phyloP scores from a whole-genome alignment of 2,797 vertebrate species.

The Mus minutoides region DNA sequence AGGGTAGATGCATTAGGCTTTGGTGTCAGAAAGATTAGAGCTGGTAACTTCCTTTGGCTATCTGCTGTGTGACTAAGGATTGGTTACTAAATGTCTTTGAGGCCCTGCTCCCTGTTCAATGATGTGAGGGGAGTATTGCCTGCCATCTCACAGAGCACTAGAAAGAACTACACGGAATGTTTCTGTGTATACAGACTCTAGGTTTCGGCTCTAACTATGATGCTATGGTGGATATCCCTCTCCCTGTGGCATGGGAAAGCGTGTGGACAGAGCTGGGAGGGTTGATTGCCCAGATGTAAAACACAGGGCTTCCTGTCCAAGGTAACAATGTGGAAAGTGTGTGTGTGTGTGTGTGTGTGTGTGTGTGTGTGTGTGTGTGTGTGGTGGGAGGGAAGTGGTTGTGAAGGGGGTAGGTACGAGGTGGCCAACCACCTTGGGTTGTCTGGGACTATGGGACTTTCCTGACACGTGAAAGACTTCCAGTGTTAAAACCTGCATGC shows the following conservation, averaged over 20 bases:
- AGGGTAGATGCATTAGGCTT: not conserved
- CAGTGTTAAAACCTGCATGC: not conserved
- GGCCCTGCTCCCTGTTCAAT: not conserved
- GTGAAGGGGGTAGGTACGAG: not conserved
- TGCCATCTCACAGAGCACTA: not conserved
- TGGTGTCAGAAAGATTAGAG: not conserved
- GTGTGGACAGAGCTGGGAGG: not conserved
- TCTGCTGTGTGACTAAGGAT: not conserved
- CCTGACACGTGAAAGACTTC: not conserved
- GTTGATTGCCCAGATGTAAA: not conserved
- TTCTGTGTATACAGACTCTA: not conserved
- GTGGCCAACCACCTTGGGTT: not conserved
- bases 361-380: not conserved
- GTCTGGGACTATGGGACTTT: not conserved
- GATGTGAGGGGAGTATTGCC: not conserved
- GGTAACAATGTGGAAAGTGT: not conserved
- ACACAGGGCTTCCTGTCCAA: not conserved
- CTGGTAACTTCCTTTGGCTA: not conserved
- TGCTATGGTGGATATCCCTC: not conserved
- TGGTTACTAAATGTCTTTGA: constrained; percentile 10
- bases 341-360: not conserved
- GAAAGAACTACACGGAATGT: not conserved
- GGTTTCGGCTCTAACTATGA: not conserved
- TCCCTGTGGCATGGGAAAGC: not conserved
- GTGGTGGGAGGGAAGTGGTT: not conserved